These are phyloP conservation scores for Cylloceria caligata DNA, from an alignment of 2,888 invertebrate genomes.

Conservation along the genomic window DNA sequence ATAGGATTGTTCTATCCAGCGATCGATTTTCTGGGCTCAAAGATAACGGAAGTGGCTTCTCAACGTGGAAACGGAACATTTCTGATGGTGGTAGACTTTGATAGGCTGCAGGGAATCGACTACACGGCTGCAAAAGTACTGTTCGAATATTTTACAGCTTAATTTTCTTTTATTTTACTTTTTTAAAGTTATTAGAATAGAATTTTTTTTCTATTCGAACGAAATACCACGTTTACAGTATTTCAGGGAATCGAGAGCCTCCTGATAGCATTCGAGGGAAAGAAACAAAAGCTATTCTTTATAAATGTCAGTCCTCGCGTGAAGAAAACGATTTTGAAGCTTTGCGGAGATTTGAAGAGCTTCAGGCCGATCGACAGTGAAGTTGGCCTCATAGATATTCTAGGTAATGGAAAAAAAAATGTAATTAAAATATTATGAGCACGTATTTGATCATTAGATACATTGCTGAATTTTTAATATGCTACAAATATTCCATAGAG, in stretches of 20 bases:
- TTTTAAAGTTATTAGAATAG: not conserved
- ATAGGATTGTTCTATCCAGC: slow-evolving; percentile 90
- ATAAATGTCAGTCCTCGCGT: slow-evolving; percentile 82
- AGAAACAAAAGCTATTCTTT: slow-evolving; percentile 86
- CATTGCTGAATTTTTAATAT: no score
- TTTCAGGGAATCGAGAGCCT: slow-evolving; percentile 87
- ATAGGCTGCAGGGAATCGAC: slow-evolving; percentile 88
- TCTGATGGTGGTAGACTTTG: slow-evolving; percentile 88
- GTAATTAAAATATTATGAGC: not conserved
- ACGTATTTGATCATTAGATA: no score
- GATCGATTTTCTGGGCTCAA: slow-evolving; percentile 88
- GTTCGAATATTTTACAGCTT: slow-evolving; percentile 22
- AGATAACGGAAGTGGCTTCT: slow-evolving; percentile 86
- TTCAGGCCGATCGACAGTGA: slow-evolving; percentile 73
- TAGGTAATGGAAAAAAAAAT: slow-evolving; percentile 62
- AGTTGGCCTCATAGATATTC: slow-evolving; percentile 71
- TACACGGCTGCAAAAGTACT: slow-evolving; percentile 88
- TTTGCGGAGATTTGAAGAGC: slow-evolving; percentile 69
- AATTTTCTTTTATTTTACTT: slow-evolving; percentile 5
- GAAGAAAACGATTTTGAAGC: slow-evolving; percentile 74
- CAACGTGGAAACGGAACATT: slow-evolving; percentile 84
- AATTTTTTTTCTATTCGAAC: slow-evolving; percentile 20
- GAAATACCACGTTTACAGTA: not conserved
- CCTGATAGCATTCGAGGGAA: slow-evolving; percentile 86
- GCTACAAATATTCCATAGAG: no score